Percentiles rank a stretch among this genome's conserved stretches.
Evolutionary conservation across 2,797 vertebrate species (phyloP).

Genomic region (Clamator glandarius): DNA sequence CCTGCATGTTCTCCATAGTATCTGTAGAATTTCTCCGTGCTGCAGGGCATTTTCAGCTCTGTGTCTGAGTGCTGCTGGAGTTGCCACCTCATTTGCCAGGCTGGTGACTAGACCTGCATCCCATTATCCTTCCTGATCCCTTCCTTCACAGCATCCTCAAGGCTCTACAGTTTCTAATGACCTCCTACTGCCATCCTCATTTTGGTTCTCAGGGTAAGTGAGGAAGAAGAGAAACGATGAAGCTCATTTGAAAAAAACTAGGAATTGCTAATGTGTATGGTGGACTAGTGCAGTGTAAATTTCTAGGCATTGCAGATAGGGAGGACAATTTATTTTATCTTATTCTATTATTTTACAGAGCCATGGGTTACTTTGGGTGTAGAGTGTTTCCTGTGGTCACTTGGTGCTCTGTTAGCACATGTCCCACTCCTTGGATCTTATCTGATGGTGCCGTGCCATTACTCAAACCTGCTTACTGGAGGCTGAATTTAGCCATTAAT

Average conservation of each 20-base stretch:
- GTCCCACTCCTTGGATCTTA: background rate
- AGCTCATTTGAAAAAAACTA: background rate
- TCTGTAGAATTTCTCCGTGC: conserved; percentile 25
- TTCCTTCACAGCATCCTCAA: background rate
- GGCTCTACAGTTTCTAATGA: conserved; percentile 15
- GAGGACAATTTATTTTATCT: background rate
- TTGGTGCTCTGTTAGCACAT: background rate
- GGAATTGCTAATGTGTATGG: background rate
- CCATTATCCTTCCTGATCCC: conserved; percentile 1
- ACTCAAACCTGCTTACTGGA: background rate
- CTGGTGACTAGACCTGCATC: conserved; percentile 23
- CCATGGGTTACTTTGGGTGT: background rate
- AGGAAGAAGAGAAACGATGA: conserved; percentile 11
- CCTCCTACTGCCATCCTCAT: background rate
- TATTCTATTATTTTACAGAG: background rate
- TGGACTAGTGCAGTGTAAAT: background rate
- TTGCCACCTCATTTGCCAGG: conserved; percentile 37
- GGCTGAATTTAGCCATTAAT: conserved; percentile 1
- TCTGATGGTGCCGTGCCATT: background rate
- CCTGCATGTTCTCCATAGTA: background rate
- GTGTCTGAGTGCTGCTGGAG: background rate
- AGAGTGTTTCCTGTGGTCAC: background rate
- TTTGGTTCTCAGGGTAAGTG: background rate
- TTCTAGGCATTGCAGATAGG: background rate
- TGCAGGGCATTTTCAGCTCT: conserved; percentile 29